Percentiles rank a stretch among this genome's conserved stretches.
These are phyloP conservation scores for Paramormyrops hopkinsi DNA, from an alignment of 2,797 vertebrate genomes.

Conservation along the genomic window DNA sequence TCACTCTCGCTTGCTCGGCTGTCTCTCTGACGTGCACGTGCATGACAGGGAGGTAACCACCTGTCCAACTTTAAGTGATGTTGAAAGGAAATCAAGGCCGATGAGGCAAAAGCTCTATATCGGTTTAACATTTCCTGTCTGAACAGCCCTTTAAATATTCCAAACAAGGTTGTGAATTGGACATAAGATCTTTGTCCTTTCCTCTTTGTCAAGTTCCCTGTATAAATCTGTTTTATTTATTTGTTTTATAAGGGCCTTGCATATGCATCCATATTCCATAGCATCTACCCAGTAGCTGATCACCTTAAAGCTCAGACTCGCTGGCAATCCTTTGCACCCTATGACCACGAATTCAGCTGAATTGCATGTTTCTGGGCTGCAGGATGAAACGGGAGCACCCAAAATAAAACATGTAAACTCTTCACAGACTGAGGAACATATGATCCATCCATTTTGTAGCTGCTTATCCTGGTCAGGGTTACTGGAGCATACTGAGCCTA, in stretches of 20 bases:
- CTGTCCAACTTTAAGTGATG: not conserved
- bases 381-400: not conserved
- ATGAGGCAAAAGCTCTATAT: not conserved
- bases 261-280: not conserved
- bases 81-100: not conserved
- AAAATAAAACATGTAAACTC: not conserved
- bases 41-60: not conserved
- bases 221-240: not conserved
- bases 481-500: not conserved
- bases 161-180: not conserved
- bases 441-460: not conserved
- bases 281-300: not conserved
- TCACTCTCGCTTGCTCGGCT: not conserved
- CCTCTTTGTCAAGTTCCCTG: not conserved
- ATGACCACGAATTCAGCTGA: not conserved
- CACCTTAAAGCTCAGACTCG: not conserved
- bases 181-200: not conserved
- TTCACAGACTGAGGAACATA: not conserved
- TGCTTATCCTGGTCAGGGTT: not conserved
- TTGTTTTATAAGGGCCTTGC: not conserved
- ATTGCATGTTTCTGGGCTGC: not conserved
- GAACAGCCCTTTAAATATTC: not conserved
- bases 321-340: not conserved
- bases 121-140: not conserved
- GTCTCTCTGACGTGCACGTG: constrained; percentile 1